Conservation (phyloP, 2,888 invertebrate genomes). For the Hydropsyche betteni region DNA sequence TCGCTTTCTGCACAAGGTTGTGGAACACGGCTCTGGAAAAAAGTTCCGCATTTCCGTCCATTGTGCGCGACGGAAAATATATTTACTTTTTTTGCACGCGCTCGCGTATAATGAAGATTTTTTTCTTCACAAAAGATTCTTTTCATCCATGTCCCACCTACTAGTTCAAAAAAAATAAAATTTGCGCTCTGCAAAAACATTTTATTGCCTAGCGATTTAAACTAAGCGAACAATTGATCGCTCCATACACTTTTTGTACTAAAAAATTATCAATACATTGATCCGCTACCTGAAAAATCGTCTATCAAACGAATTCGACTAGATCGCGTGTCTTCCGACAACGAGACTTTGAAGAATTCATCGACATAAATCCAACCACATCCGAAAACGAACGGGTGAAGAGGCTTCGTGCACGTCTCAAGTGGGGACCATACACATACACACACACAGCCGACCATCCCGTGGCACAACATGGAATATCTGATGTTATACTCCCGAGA, state of each 20-base stretch:
- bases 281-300: no score
- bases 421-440: neutral
- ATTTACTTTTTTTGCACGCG: constrained; percentile 26
- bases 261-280: no score
- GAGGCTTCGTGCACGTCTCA: no score
- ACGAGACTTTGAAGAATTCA: no score
- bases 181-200: no score
- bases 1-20: constrained; percentile 31
- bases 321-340: no score
- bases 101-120: constrained; percentile 27
- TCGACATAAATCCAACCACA: no score
- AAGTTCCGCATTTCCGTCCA: constrained; percentile 30
- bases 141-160: constrained; percentile 8
- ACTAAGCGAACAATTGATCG: no score
- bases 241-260: no score
- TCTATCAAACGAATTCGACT: no score
- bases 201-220: no score
- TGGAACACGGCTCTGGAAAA: constrained; percentile 7
- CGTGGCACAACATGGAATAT: constrained; percentile 13
- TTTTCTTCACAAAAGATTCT: constrained; percentile 12
- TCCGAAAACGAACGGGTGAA: no score
- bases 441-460: neutral
- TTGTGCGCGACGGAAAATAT: constrained; percentile 34
- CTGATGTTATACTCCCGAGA: constrained; percentile 18
- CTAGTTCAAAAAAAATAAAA: neutral